Conservation (phyloP, 2,113 vertebrate genomes). For the Circaetus cinerascens region DNA sequence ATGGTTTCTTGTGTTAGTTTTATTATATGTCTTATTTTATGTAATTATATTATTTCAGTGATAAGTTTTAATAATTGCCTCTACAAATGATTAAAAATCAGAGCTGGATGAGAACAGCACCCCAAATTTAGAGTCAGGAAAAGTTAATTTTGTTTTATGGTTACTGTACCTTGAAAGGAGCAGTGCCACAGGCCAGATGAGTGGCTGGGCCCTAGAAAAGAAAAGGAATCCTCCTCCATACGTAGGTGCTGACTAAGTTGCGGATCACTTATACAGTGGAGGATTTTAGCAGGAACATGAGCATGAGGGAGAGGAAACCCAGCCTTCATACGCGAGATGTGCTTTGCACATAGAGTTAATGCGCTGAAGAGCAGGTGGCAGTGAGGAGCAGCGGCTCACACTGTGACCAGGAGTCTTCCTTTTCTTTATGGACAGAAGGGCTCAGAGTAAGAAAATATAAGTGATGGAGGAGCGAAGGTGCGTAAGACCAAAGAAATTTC, state of each 20-base stretch:
- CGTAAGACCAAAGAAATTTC: not conserved
- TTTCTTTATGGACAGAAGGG: not conserved
- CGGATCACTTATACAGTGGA: rapidly evolving
- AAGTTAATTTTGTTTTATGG: not conserved
- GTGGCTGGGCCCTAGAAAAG: not conserved
- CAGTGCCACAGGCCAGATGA: not conserved
- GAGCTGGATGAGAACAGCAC: not conserved
- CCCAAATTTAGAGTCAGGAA: not conserved
- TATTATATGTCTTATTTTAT: not conserved
- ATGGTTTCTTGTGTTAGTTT: not conserved
- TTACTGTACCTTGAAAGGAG: not conserved
- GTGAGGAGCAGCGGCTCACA: rapidly evolving
- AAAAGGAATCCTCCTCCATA: not conserved
- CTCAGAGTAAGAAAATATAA: not conserved
- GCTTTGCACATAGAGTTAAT: rapidly evolving
- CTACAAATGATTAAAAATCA: not conserved
- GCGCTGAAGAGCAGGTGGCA: not conserved
- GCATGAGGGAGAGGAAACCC: not conserved
- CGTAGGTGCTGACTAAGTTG: not conserved
- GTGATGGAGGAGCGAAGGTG: not conserved
- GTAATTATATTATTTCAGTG: not conserved
- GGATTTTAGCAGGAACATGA: not conserved
- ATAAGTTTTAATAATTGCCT: not conserved
- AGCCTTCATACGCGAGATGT: rapidly evolving
- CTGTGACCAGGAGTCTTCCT: not conserved